These are phyloP conservation scores for Apamea epomidion DNA, from an alignment of 2,888 invertebrate species.

Conservation along the genomic window DNA sequence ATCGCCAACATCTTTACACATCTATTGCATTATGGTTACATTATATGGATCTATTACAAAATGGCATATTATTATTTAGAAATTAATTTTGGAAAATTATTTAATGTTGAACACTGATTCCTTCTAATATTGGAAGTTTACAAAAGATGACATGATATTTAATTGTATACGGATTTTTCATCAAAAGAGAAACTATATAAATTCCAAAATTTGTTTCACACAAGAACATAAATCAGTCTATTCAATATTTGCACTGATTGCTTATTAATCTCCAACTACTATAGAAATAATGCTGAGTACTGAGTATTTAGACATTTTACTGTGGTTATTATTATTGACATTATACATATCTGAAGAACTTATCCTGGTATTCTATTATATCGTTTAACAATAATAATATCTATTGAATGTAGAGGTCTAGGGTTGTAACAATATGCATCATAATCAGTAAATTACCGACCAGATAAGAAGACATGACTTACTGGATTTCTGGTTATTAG, in stretches of 20 bases:
- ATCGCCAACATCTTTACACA: conserved; percentile 44
- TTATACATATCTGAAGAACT: conserved; percentile 47
- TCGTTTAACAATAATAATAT: conserved; percentile 42
- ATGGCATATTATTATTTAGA: conserved; percentile 43
- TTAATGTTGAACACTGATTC: conserved; percentile 37
- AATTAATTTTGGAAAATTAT: conserved; percentile 48
- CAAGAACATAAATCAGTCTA: conserved; percentile 61
- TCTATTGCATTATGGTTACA: conserved; percentile 59
- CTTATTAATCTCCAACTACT: conserved; percentile 47
- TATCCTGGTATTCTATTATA: conserved; percentile 44
- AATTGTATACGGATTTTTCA: conserved; percentile 44
- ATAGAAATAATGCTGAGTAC: conserved; percentile 40
- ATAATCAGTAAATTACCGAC: conserved; percentile 34
- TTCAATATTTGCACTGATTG: conserved; percentile 52
- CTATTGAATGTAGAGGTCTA: conserved; percentile 48
- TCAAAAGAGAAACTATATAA: conserved; percentile 46
- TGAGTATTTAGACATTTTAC: conserved; percentile 58
- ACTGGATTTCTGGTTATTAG: conserved; percentile 44
- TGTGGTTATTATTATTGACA: conserved; percentile 25
- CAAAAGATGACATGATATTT: conserved; percentile 44
- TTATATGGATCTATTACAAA: conserved; percentile 49
- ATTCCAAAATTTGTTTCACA: conserved; percentile 44
- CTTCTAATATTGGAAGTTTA: conserved; percentile 40
- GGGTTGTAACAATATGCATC: conserved; percentile 32
- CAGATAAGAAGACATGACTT: conserved; percentile 40